These are phyloP conservation scores for Leucophenga maculata DNA, from an alignment of 2,888 invertebrate genomes.

Conservation along the genomic window DNA sequence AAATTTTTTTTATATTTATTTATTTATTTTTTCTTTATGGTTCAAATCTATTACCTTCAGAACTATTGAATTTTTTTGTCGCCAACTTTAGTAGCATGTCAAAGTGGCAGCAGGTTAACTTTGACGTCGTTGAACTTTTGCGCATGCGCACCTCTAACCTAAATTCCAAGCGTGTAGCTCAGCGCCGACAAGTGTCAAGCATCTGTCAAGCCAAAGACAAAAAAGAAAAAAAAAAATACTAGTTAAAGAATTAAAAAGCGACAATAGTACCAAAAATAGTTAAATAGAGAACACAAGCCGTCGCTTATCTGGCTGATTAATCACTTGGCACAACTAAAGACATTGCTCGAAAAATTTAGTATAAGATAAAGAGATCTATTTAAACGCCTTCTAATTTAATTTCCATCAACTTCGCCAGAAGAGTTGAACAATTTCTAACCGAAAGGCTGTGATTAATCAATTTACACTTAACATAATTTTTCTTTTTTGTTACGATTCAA, in stretches of 20 bases:
- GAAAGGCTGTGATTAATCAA: conserved; percentile 18
- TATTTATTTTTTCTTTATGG: too few relatives aligned
- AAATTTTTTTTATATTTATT: too few relatives aligned
- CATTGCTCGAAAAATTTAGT: not conserved
- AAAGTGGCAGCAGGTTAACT: not conserved
- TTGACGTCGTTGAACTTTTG: conserved; percentile 19
- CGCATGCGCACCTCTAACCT: conserved; percentile 24
- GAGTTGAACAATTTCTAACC: not conserved
- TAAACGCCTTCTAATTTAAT: too few relatives aligned
- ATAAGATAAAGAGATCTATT: not conserved
- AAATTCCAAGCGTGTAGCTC: conserved; percentile 11
- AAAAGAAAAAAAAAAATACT: conserved; percentile 2
- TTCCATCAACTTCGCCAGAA: too few relatives aligned
- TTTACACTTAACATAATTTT: not conserved
- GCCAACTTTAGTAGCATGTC: too few relatives aligned
- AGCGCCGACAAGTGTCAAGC: conserved; percentile 17
- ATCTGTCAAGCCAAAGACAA: conserved; percentile 18
- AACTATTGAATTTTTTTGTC: too few relatives aligned
- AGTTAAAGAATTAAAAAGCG: not conserved
- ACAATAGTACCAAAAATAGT: conserved; percentile 1
- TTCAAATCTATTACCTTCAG: too few relatives aligned
- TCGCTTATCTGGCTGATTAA: conserved; percentile 15
- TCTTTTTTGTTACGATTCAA: not conserved
- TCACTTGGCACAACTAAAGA: not conserved
- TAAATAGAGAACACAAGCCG: not conserved